Base-by-base conservation (phyloP, 2,888 invertebrate genomes). In the Diplazon laetatorius region DNA sequence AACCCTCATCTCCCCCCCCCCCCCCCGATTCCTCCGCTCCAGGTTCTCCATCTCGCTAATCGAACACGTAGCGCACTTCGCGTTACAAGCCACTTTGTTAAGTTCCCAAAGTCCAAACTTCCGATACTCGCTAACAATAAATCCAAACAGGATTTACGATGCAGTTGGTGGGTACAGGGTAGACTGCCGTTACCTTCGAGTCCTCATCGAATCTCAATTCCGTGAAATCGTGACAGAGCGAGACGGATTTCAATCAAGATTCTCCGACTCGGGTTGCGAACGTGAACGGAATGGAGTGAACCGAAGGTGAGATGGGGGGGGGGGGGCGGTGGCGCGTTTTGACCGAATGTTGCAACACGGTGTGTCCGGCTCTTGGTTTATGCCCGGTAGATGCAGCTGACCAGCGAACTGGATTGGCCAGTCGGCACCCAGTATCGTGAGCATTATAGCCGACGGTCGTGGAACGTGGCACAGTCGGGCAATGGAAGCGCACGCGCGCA, bases 401-500 rank as follows among this genome's bases (percentile, higher is more conserved):
- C 78, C 78, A 57, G 71, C 37, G 52, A 66, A 71, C 75, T 78
- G 70, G 78, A 74, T 74, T 74, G 74, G 62, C 62, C 71, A 52
- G 50, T 62, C 60, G 69, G 68, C 68, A 68, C 65, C n/a, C 52
- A 35, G 69, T 70, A 68, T 63, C 83, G 83, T 87, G 88, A 87
- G 87, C 85, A 87, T 88, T 87, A 88, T 85, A 85, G 85, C 71
- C 62, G 68, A 57, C 71, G 50, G 52, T 37, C 59, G 39, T 50
- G 85, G 86, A 85, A 85, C 86, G 84, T 30, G 84, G 85, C n/a
- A 84, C 87, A 86, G 87, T 85, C 84, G 83, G 85, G 75, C 66
- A 68, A 78, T 70, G 74, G 78, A 78, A n/a, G n/a, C n/a, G n/a
- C n/a, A n/a, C 74, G 78, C 78, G 69, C 74, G 65, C 86, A 85